phyloP scores from a whole-genome alignment of 2,797 vertebrate species.

The Argentina silus region DNA sequence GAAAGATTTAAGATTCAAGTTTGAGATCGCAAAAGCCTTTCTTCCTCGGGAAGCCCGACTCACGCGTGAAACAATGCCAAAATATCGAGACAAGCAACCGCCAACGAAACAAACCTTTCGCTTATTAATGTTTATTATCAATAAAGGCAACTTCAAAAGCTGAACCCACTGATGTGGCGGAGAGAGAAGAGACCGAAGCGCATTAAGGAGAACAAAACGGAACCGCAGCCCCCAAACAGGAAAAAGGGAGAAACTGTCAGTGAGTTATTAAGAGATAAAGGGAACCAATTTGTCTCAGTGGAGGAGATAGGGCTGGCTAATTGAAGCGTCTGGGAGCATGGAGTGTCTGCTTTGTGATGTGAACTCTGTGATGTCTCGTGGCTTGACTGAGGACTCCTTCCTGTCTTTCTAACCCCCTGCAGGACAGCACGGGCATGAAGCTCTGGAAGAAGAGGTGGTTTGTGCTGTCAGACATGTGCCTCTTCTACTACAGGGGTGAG shows the following conservation, averaged over 20 bases:
- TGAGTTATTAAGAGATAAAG: slow-evolving; percentile 45
- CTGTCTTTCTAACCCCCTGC: slow-evolving; percentile 37
- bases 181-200: too few relatives aligned
- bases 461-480: slow-evolving; percentile 93
- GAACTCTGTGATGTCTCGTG: neutral
- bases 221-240: neutral
- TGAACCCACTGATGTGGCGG: slow-evolving; percentile 4
- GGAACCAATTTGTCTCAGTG: slow-evolving; percentile 52
- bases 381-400: too few relatives aligned
- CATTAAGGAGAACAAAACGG: slow-evolving; percentile 29
- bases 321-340: slow-evolving; percentile 36
- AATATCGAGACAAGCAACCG: neutral
- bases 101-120: neutral
- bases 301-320: slow-evolving; percentile 44
- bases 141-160: neutral
- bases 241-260: slow-evolving; percentile 40
- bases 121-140: neutral
- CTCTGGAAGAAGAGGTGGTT: slow-evolving; percentile 99
- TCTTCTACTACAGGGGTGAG: slow-evolving; percentile 96
- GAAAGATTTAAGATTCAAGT: neutral
- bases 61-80: neutral
- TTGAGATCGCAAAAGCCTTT: neutral
- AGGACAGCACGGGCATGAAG: slow-evolving; percentile 99
- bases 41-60: neutral
- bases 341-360: neutral